phyloP scores from a whole-genome alignment of 2,113 vertebrate species.

The Trichomycterus rosablanca region DNA sequence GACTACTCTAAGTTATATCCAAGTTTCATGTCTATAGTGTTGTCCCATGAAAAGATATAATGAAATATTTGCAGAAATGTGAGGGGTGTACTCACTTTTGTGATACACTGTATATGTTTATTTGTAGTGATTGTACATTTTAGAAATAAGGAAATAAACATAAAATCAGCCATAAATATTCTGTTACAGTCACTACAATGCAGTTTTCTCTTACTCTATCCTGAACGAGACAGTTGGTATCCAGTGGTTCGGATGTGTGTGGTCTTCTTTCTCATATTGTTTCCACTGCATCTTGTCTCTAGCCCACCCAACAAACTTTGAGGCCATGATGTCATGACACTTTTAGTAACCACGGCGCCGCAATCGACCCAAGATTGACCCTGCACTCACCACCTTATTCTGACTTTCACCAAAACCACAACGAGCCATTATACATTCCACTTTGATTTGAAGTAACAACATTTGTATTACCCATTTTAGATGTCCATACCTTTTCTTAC shows the following conservation, averaged over 20 bases:
- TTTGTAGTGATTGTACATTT: too few relatives aligned
- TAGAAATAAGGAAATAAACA: too few relatives aligned
- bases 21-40: too few relatives aligned
- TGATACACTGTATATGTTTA: too few relatives aligned
- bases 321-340: constrained; percentile 36
- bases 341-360: constrained; percentile 32
- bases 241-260: constrained; percentile 28
- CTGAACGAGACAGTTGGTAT: background rate
- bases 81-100: too few relatives aligned
- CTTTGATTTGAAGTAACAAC: constrained; percentile 27
- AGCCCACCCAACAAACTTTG: constrained; percentile 29
- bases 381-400: constrained; percentile 22
- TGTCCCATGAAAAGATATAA: too few relatives aligned
- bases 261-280: constrained; percentile 14
- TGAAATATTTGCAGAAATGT: too few relatives aligned
- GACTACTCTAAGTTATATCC: too few relatives aligned
- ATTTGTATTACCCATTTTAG: constrained; percentile 22
- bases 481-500: constrained; percentile 13
- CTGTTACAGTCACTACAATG: too few relatives aligned
- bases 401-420: constrained; percentile 26
- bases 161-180: too few relatives aligned
- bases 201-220: too few relatives aligned
- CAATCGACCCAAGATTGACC: constrained; percentile 21
- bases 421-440: constrained; percentile 17
- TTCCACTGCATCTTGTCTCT: constrained; percentile 1